Evolutionary conservation across 1,140 invertebrate species (phyloP), one percentile per base, ranked within the genome.

Genomic region (Scaptomyza hsui): DNA sequence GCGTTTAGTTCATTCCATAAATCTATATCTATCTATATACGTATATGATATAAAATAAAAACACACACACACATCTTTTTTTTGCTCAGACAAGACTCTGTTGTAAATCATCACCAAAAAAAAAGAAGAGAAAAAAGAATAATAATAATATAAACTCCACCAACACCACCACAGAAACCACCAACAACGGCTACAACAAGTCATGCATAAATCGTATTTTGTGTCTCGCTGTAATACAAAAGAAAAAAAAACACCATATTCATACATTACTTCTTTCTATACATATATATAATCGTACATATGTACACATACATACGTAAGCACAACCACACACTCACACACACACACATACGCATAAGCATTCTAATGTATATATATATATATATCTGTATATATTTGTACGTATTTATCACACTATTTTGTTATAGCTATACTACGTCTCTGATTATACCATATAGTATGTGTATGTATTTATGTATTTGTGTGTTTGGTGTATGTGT

Each of bases 101-200:
- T 73, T 85, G 63, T 76, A 80, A 76, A 85, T 85, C 80, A 85
- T 76, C 67, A 79, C 16, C 26, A 56, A 35, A n/a, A 37, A 37
- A 7, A n/a, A 35, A 9, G 3, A 37, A 37, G 7, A 37, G n/a
- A 4, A 4, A 37, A 37, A 37, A n/a, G n/a, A 37, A 37, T 37
- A 37, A 12, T 1, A 37, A 37, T 37, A n/a, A 37, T 37, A n/a
- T 37, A 37, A 60, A 49, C 26, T 15, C 35, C 60, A 48, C 42
- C 24, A 41, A 56, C 53, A 56, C 19, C 48, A 55, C 42, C 57
- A 41, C 65, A 52, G 74, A 52, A 45, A 55, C 29, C 52, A 63
- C 47, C 74, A 55, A 63, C 77, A 72, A 73, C 24, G 29, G 47
- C 42, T 37, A n/a, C n/a, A 39, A 21, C 64, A 56, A 71, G 42